phyloP scores from a whole-genome alignment of 2,888 invertebrate species.

The Cheilosia urbana region DNA sequence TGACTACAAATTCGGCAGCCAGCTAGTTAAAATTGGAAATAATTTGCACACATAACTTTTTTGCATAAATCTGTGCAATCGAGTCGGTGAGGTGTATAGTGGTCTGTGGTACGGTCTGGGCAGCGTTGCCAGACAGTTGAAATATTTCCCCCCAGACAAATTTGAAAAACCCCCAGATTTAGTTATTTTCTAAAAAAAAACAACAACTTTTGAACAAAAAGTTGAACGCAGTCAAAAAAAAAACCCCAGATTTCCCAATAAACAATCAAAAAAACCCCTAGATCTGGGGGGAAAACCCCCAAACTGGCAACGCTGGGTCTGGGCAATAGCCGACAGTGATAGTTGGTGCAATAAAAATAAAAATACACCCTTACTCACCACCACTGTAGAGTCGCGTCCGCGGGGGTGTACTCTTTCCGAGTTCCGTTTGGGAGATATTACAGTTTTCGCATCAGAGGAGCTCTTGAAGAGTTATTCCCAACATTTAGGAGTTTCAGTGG shows the following conservation, averaged over 20 bases:
- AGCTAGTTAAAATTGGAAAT: slow-evolving; percentile 60
- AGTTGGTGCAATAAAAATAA: slow-evolving; percentile 46
- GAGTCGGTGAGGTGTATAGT: not conserved
- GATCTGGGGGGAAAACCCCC: too few relatives aligned
- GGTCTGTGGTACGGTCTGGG: slow-evolving; percentile 5
- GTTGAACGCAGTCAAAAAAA: too few relatives aligned
- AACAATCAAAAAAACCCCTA: too few relatives aligned
- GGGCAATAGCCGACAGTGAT: slow-evolving; percentile 29
- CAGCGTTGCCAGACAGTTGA: too few relatives aligned
- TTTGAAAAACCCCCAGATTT: too few relatives aligned
- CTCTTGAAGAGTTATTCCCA: slow-evolving; percentile 44
- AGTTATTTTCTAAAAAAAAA: too few relatives aligned
- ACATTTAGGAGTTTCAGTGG: slow-evolving; percentile 33
- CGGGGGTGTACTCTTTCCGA: slow-evolving; percentile 3
- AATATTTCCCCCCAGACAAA: too few relatives aligned
- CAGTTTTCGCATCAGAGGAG: slow-evolving; percentile 38
- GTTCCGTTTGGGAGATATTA: slow-evolving; percentile 29
- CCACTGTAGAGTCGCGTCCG: slow-evolving; percentile 24
- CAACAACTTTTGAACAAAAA: too few relatives aligned
- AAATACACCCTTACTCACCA: slow-evolving; percentile 39
- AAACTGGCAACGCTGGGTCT: too few relatives aligned
- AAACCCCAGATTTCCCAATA: too few relatives aligned
- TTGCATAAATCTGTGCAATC: slow-evolving; percentile 54
- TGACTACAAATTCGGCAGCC: slow-evolving; percentile 30
- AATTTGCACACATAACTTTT: slow-evolving; percentile 52